Base-by-base conservation (phyloP, 2,797 vertebrate species). In the Poeciliopsis gracilis region DNA sequence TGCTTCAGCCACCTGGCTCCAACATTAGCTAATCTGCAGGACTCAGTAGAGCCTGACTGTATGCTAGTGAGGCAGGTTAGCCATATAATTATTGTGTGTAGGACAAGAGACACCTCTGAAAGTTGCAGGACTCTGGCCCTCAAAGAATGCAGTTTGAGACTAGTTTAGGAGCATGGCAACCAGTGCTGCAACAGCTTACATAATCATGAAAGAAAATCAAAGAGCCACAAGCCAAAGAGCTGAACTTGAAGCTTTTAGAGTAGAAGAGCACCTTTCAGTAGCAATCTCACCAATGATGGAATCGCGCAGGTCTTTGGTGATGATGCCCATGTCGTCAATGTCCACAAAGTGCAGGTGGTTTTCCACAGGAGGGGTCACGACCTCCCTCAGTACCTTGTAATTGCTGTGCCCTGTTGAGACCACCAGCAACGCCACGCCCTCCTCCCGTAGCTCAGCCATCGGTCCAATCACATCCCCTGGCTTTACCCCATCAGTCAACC, bases 401-500 rank as follows among this genome's bases (percentile, higher is more conserved):
- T 97, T 98, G 12, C 97, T 93, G 0, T 96, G 95, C 0, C 98
- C 98, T 0, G 97, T 99, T 90, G 97, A 98, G 67, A 99, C 95
- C 4, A 97, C 97, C 93, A 99, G 95, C 73, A 98, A 93, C 0
- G 96, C 95, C 36, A 97, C 97, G 0, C 97, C 98, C 80, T 95
- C 92, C 36, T 97, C 94, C 79, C 92, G 96, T 72, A 99, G 94
- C 36, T 94, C 93, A 51, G 88, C 93, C 97, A 97, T 97, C 43
- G 97, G 96, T 83, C 95, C 94, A 0, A 94, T 93, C 87, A 99
- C 95, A 23, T 97, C 95, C 0, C 97, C 98, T 0, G 96, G 97
- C 86, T 97, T 97, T 79, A 97, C 95, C 2, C 98, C 98, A 0
- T 99, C 98, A 0, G 98, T 99, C 88, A 99, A 91, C 98, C 98